Evolutionary conservation across 2,888 invertebrate genomes (phyloP).

Genomic region (Andricus quercusramuli): DNA sequence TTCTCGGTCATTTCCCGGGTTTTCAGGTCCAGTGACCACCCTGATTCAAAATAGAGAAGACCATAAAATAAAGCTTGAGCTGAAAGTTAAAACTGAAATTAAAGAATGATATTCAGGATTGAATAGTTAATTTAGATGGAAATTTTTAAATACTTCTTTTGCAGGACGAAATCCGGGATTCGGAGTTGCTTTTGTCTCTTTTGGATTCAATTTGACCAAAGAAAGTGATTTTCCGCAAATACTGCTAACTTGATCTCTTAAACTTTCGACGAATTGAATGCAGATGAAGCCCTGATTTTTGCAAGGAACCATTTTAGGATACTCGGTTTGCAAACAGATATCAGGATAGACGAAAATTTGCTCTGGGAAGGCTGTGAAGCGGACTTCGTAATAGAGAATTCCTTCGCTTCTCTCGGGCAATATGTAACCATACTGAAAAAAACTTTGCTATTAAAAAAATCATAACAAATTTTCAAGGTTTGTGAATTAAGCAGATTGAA

Average conservation of each 20-base stretch:
- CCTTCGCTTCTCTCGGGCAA: constrained; percentile 66
- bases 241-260: neutral
- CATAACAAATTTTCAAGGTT: too few species aligned
- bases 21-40: too few species aligned
- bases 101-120: neutral
- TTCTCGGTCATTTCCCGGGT: too few species aligned
- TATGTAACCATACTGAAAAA: constrained; percentile 71
- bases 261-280: constrained; percentile 18
- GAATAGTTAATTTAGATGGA: neutral
- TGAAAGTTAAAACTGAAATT: neutral
- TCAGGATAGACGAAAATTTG: constrained; percentile 68
- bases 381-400: constrained; percentile 68
- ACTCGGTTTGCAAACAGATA: constrained; percentile 63
- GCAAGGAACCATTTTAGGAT: constrained; percentile 51
- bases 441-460: neutral
- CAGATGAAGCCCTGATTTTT: constrained; percentile 40
- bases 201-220: neutral
- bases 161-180: neutral
- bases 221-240: constrained; percentile 26
- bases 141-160: neutral
- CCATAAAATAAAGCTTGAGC: too few species aligned
- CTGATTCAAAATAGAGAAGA: too few species aligned
- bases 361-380: constrained; percentile 61
- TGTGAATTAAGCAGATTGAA: too few species aligned
- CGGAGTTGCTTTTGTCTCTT: neutral